These are phyloP conservation scores for Erebia palarica DNA, from an alignment of 2,888 invertebrate species.

Conservation along the genomic window DNA sequence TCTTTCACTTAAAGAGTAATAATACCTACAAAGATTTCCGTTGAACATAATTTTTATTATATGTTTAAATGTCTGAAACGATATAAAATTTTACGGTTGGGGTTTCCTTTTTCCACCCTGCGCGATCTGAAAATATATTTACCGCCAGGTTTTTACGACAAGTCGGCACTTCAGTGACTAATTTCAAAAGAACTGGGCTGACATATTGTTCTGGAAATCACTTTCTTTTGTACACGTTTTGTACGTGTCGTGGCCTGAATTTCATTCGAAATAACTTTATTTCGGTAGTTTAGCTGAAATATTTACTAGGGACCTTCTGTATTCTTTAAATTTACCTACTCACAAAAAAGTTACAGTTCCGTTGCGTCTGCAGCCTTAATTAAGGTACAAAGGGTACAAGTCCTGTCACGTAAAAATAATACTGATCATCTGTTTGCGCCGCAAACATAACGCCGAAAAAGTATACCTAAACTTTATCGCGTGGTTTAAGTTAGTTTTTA, in stretches of 20 bases:
- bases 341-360: no score
- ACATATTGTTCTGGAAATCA: conserved; percentile 5
- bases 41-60: conserved; percentile 17
- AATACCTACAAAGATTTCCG: conserved; percentile 2
- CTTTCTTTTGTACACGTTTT: background rate
- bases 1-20: background rate
- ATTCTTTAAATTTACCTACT: no score
- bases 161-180: conserved; percentile 19
- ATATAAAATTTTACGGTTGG: conserved; percentile 17
- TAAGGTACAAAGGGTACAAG: background rate
- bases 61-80: conserved; percentile 19
- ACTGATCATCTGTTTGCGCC: no score
- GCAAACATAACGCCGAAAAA: no score
- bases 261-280: background rate
- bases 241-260: conserved; percentile 1
- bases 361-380: background rate
- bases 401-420: background rate
- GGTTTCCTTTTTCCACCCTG: conserved; percentile 23
- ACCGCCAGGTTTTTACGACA: conserved; percentile 18
- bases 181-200: conserved; percentile 17
- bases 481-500: no score
- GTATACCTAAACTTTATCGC: no score
- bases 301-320: no score
- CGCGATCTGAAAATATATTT: conserved; percentile 17
- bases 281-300: background rate